A percentile compares a stretch with the other conserved stretches of the same genome.
phyloP scores from a whole-genome alignment of 1,140 invertebrate genomes.

The Samia ricini region DNA sequence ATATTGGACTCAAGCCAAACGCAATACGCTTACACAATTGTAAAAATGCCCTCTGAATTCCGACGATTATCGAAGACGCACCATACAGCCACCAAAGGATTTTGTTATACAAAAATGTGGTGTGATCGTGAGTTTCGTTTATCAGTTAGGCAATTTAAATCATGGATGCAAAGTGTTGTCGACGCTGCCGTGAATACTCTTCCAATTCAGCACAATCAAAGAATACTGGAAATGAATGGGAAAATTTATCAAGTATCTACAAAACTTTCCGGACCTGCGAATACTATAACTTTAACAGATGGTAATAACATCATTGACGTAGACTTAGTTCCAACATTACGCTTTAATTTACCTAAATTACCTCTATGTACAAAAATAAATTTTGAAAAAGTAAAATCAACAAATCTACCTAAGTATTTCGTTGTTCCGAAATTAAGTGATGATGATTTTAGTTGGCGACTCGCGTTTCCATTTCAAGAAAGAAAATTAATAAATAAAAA shows the following conservation, averaged over 20 bases:
- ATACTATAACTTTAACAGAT: constrained; percentile 38
- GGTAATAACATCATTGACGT: constrained; percentile 38
- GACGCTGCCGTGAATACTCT: constrained; percentile 33
- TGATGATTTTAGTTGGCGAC: constrained; percentile 42
- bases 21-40: constrained; percentile 30
- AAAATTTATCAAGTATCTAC: constrained; percentile 25
- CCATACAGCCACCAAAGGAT: constrained; percentile 32
- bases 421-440: constrained; percentile 44
- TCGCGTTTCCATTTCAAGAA: constrained; percentile 50
- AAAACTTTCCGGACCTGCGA: constrained; percentile 43
- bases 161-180: constrained; percentile 47
- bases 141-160: constrained; percentile 35
- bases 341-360: constrained; percentile 35
- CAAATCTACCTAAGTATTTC: constrained; percentile 34
- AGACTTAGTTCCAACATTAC: constrained; percentile 45
- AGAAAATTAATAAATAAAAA: constrained; percentile 29
- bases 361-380: constrained; percentile 29
- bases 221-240: constrained; percentile 30
- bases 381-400: constrained; percentile 28
- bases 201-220: constrained; percentile 21
- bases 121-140: constrained; percentile 35
- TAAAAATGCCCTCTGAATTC: constrained; percentile 46
- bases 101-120: constrained; percentile 39
- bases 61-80: constrained; percentile 36
- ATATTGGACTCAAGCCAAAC: constrained; percentile 29